Evolutionary conservation across 2,888 invertebrate genomes (phyloP), one percentile per base, ranked within the genome.

Genomic region (Agrypnus murinus): DNA sequence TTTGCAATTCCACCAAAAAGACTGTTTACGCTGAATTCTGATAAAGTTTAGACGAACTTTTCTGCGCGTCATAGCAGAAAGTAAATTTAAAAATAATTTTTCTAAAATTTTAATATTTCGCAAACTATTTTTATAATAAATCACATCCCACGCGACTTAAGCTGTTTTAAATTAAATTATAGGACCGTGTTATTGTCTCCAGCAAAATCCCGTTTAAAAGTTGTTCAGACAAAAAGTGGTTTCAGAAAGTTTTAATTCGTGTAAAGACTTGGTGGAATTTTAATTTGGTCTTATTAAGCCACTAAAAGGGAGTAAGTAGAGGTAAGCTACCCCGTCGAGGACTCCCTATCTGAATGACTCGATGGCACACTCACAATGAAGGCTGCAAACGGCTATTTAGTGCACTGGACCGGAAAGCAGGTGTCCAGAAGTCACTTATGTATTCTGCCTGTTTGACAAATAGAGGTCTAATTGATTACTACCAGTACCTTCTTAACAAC

Each of bases 401-500:
- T 83, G 82, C 84, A 84, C 76, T 84, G 82, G 81, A 81, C 82
- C 82, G 82, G 81, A 81, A 84, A 83, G 83, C 84, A 84, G 84
- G 84, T 84, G 84, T 84, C 81, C 82, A 77, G 78, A 82, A 84
- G 83, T 84, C 84, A 84, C 84, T 84, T 83, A 83, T 81, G 78
- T 79, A 74, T 80, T 71, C 77, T 80, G 73, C 73, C 60, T 71
- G 65, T 77, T 76, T 82, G 82, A 82, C 82, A 83, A 83, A 83
- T 83, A 82, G 76, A 73, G 74, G 79, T 79, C 81, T 83, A 82
- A 82, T 83, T 82, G 81, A 80, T 81, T 78, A 48, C 59, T 63
- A 17, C 48, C 48, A 60, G 32, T 53, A 64, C 68, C 64, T 59
- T 40, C 58, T 45, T 38, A 58, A 68, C 55, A 15, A 36, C 43